These are phyloP conservation scores for Xenentodon cancila DNA, from an alignment of 2,797 vertebrate species.

Conservation along the genomic window DNA sequence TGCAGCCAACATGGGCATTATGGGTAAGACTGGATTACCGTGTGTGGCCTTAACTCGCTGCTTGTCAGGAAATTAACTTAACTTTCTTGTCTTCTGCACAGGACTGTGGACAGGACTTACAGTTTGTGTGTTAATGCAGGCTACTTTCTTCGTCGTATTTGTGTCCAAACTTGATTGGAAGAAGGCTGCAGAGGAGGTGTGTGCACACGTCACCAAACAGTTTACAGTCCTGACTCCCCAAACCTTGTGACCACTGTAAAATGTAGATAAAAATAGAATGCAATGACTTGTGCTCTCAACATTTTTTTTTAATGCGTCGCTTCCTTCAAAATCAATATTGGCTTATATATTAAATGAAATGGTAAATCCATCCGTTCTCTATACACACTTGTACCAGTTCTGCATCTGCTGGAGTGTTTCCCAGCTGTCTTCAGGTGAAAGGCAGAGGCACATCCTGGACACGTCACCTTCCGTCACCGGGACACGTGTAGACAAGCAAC, in stretches of 20 bases:
- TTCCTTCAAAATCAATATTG: too few relatives aligned
- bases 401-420: too few relatives aligned
- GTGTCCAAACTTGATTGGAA: constrained; percentile 87
- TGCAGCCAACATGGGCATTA: constrained; percentile 82
- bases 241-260: background rate
- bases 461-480: too few relatives aligned
- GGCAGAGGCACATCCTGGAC: too few relatives aligned
- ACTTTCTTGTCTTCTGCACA: constrained; percentile 31
- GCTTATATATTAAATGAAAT: too few relatives aligned
- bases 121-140: constrained; percentile 82
- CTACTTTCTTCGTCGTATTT: constrained; percentile 80
- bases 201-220: background rate
- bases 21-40: constrained; percentile 75
- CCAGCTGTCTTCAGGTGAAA: too few relatives aligned
- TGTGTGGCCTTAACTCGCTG: background rate
- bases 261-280: too few relatives aligned
- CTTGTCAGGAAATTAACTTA: background rate
- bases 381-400: too few relatives aligned
- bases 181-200: constrained; percentile 87
- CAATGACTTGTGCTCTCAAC: background rate
- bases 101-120: constrained; percentile 91
- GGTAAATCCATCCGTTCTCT: too few relatives aligned
- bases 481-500: too few relatives aligned
- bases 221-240: background rate
- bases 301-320: too few relatives aligned